Conservation (phyloP, 2,888 invertebrate genomes). For the Cheilosia vernalis region DNA sequence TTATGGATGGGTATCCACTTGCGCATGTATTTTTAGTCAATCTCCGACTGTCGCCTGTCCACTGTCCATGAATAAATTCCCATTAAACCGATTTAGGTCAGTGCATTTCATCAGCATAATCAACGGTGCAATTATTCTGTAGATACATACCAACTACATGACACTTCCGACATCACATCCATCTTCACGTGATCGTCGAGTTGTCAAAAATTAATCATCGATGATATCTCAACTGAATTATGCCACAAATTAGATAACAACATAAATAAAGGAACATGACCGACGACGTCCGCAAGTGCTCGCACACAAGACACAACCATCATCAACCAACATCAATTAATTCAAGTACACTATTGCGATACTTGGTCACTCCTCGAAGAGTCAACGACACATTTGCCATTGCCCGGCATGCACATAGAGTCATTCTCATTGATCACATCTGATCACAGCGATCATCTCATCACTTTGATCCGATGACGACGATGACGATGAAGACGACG, state of each 20-base stretch:
- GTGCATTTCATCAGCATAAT: background rate
- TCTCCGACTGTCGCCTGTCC: background rate
- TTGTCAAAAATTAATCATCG: slow-evolving; percentile 67
- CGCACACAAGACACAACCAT: background rate
- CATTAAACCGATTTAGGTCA: slow-evolving; percentile 5
- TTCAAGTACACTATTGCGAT: slow-evolving; percentile 36
- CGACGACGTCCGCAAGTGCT: background rate
- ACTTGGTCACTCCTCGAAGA: slow-evolving; percentile 19
- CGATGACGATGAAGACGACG: background rate
- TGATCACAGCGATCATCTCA: slow-evolving; percentile 42
- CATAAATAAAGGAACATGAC: background rate
- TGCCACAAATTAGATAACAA: slow-evolving; percentile 49
- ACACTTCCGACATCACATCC: slow-evolving; percentile 56
- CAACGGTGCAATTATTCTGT: background rate
- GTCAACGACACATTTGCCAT: slow-evolving; percentile 28
- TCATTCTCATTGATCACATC: slow-evolving; percentile 59
- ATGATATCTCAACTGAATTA: slow-evolving; percentile 56
- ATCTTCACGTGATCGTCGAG: slow-evolving; percentile 39
- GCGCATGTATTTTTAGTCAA: background rate
- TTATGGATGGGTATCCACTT: too few relatives aligned
- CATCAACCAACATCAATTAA: slow-evolving; percentile 23
- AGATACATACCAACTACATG: slow-evolving; percentile 5
- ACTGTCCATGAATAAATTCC: background rate
- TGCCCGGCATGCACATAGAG: slow-evolving; percentile 10
- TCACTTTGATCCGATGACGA: slow-evolving; percentile 48